Evolutionary conservation across 2,113 vertebrate species (phyloP), one percentile per base, ranked within the genome.

Genomic region (Laticauda laticaudata): DNA sequence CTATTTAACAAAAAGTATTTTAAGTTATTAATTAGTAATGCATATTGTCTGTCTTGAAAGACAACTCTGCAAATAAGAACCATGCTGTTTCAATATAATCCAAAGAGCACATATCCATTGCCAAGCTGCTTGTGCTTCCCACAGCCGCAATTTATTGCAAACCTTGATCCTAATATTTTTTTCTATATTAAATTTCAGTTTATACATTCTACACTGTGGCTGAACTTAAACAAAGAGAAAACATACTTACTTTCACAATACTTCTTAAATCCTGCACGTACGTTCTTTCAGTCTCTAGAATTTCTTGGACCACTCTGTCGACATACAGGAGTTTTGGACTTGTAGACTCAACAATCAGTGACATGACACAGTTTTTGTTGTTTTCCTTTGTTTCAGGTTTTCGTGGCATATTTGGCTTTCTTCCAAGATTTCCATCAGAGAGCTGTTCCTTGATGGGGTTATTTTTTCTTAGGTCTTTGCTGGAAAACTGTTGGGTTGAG

Each of bases 241-340:
- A 56, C 23, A 2, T 59, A 34, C 98, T 97, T 98, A 99, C 99
- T 98, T 99, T 98, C 10, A 99, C 98, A 88, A 99, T 99, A 97
- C 99, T 99, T 95, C 97, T 98, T 45, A 99, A 98, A 95, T 99
- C 99, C 94, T 99, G 98, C 88, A 99, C 99, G 0, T 99, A 99
- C 51, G 98, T 99, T 96, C 98, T 98, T 95, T 99, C 99, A 0
- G 99, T 99, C 96, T 99, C 99, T 95, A 99, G 97, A 88, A 99
- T 99, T 97, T 99, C 99, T 97, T 99, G 99, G 90, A 99, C 99
- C 0, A 99, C 99, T 96, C 99, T 96, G 95, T 99, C 99, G 95
- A 99, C 99, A 0, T 99, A 99, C 51, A 98, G 97, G 45, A 99
- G 98, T 95, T 98, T 99, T 12, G 99, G 99, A 94, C 98, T 98